These are phyloP conservation scores for Squalus acanthias DNA, from an alignment of 2,797 vertebrate species.

Conservation along the genomic window DNA sequence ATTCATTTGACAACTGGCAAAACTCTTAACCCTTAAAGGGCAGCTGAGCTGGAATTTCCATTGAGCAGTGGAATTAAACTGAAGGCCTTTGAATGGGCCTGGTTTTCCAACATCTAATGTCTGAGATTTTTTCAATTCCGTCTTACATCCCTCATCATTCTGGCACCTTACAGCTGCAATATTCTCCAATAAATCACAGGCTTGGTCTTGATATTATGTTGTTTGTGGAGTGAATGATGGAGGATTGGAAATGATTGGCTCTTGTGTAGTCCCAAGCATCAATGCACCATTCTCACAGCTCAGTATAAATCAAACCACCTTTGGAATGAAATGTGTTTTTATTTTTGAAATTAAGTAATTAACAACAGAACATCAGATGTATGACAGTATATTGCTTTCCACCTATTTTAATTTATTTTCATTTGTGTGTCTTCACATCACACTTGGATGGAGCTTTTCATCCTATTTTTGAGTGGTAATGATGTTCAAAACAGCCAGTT, in stretches of 20 bases:
- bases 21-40: background rate
- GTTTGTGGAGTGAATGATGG: background rate
- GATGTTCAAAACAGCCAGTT: background rate
- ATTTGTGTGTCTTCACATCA: background rate
- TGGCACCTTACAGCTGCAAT: background rate
- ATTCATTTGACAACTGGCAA: background rate
- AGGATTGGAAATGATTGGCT: background rate
- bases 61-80: background rate
- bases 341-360: too few relatives aligned
- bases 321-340: background rate
- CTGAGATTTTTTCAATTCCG: background rate
- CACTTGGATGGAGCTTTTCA: background rate
- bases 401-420: background rate
- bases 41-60: background rate
- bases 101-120: background rate
- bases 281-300: background rate
- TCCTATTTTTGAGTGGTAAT: background rate
- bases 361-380: background rate
- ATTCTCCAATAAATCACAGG: background rate
- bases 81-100: background rate
- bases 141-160: background rate
- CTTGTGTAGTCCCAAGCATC: background rate
- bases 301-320: background rate
- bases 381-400: background rate
- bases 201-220: background rate